Evolutionary conservation across 1,140 invertebrate genomes (phyloP).

Genomic region (Drosophila micromelanica): DNA sequence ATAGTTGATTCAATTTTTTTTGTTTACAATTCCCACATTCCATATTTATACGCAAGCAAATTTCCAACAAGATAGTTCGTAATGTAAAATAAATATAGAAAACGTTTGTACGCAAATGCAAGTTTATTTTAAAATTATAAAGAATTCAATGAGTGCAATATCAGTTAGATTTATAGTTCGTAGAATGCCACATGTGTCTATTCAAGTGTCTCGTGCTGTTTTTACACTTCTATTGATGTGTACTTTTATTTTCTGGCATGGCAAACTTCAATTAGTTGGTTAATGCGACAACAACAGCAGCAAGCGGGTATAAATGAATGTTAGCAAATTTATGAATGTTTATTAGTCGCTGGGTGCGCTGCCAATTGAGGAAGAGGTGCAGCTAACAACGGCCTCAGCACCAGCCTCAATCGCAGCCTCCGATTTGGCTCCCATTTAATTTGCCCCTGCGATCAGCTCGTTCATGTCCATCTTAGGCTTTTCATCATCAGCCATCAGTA

Average conservation of each 20-base stretch:
- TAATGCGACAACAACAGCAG: slow-evolving; percentile 41
- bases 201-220: slow-evolving; percentile 1
- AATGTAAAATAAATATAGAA: background rate
- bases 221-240: slow-evolving; percentile 19
- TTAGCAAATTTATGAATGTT: slow-evolving; percentile 55
- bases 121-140: background rate
- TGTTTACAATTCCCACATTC: slow-evolving; percentile 1
- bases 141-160: background rate
- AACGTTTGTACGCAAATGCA: background rate
- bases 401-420: background rate
- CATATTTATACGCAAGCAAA: background rate
- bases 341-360: slow-evolving; percentile 63
- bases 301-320: slow-evolving; percentile 29
- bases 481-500: slow-evolving; percentile 7
- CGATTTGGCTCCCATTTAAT: slow-evolving; percentile 27
- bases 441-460: slow-evolving; percentile 7
- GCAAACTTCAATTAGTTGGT: slow-evolving; percentile 63
- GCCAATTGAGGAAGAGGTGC: slow-evolving; percentile 71
- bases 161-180: background rate
- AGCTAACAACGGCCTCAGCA: slow-evolving; percentile 37
- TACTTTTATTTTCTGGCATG: slow-evolving; percentile 27
- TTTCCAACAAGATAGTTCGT: background rate
- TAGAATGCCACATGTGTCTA: background rate
- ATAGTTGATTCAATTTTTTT: background rate
- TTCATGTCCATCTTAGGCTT: slow-evolving; percentile 64